Evolutionary conservation across 2,797 vertebrate species (phyloP), one percentile per base, ranked within the genome.

Genomic region (Rhinatrema bivittatum): DNA sequence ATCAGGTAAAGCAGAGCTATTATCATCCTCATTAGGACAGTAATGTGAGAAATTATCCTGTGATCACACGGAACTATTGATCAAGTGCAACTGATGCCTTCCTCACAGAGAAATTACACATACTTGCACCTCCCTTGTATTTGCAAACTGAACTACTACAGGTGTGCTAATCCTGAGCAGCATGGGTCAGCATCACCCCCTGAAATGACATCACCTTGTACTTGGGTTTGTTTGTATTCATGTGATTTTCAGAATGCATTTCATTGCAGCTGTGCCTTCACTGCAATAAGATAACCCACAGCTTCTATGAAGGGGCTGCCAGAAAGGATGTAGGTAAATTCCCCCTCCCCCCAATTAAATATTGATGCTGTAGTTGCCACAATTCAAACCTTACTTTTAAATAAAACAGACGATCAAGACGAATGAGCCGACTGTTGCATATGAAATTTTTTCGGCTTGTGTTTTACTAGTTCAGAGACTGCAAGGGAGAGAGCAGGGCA

Each of bases 11-110:
- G 62, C 56, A 46, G 66, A 10, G 61, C 74, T 76, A 77, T 84
- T 72, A 85, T 66, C 45, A 60, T 65, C 59, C 78, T 78, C 62
- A 37, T 74, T 77, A 85, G 72, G 72, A 75, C 55, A 64, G 79
- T 79, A n/a, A 73, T 81, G 72, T 72, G 69, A 83, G 76, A 84
- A 86, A 86, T 82, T 74, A 74, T 57, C 75, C 70, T 30, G 44
- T 58, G 63, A 56, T 6, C 40, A 68, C 57, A 53, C 47, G 54
- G 74, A 78, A 66, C 68, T 60, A 77, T 72, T 74, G 76, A 84
- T 81, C 71, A 81, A 76, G 58, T 54, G 22, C 52, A 45, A 71
- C 67, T 44, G 37, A 43, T 54, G 62, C 62, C 74, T 60, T 1
- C 9, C 39, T 65, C 74, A 56, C 70, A 74, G 63, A 76, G 69